phyloP scores from a whole-genome alignment of 2,797 vertebrate species.

The Macropus fuliginosus region DNA sequence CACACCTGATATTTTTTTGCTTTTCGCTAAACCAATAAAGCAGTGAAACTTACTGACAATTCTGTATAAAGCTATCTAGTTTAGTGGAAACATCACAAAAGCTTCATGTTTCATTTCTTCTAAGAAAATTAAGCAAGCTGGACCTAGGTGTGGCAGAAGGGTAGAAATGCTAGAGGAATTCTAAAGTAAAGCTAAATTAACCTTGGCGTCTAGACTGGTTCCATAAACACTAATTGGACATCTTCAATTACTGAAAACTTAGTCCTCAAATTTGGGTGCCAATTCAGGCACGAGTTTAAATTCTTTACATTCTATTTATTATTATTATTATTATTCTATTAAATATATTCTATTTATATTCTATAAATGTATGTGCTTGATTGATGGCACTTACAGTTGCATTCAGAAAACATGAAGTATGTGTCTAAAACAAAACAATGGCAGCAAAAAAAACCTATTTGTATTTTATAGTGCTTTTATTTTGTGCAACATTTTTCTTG shows the following conservation, averaged over 20 bases:
- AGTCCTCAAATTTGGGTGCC: background rate
- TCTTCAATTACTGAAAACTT: background rate
- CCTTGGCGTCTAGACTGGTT: background rate
- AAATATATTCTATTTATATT: too few species aligned
- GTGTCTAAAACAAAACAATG: conserved; percentile 18
- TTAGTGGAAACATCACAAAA: conserved; percentile 1
- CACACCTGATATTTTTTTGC: background rate
- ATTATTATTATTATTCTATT: too few species aligned
- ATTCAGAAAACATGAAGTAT: conserved; percentile 12
- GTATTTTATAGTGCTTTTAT: background rate
- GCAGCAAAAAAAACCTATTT: background rate
- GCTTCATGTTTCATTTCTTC: background rate
- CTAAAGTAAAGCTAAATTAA: background rate
- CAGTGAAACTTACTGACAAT: background rate
- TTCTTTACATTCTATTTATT: background rate
- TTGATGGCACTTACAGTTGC: background rate
- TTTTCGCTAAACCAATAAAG: background rate
- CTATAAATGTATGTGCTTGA: background rate
- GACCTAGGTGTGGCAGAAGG: background rate
- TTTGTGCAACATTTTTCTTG: background rate
- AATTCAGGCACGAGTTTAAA: background rate
- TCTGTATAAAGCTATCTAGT: background rate
- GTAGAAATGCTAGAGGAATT: background rate
- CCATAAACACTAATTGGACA: background rate
- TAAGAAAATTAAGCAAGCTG: background rate